These are phyloP conservation scores for Pachyuromys duprasi DNA, from an alignment of 2,797 vertebrate genomes.

Conservation along the genomic window DNA sequence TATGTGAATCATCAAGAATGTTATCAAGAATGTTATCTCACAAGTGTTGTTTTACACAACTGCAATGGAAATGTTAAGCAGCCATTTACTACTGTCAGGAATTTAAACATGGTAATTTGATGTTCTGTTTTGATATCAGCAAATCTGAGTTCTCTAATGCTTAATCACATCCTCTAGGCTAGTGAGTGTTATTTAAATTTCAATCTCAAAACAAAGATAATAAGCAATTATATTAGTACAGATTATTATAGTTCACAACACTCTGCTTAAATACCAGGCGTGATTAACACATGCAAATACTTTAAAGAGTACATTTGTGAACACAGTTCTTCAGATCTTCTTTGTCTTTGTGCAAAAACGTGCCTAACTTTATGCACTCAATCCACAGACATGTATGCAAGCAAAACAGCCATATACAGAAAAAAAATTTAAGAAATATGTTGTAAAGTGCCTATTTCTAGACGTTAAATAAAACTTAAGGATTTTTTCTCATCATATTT, in stretches of 20 bases:
- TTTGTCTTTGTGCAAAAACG: not conserved
- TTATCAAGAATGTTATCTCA: not conserved
- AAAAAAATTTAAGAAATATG: not conserved
- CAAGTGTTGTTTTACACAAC: slow-evolving; percentile 6
- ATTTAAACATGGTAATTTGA: slow-evolving; percentile 14
- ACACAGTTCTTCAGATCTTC: not conserved
- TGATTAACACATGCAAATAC: not conserved
- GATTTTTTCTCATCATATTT: not conserved
- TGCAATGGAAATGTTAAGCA: not conserved
- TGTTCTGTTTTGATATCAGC: not conserved
- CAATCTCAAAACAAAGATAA: slow-evolving; percentile 25
- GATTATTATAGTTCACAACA: not conserved
- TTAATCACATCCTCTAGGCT: slow-evolving; percentile 12
- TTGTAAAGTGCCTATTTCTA: not conserved
- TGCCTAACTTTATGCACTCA: not conserved
- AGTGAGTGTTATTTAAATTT: not conserved
- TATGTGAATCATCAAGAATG: not conserved
- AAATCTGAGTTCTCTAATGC: not conserved
- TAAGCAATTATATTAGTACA: not conserved
- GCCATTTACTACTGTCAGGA: not conserved
- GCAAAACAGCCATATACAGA: not conserved
- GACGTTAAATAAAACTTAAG: slow-evolving; percentile 1
- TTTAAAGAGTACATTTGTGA: slow-evolving; percentile 19
- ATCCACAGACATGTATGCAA: not conserved
- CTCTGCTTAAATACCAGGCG: not conserved